phyloP scores from a whole-genome alignment of 2,888 invertebrate species.

The Pandemis heparana region DNA sequence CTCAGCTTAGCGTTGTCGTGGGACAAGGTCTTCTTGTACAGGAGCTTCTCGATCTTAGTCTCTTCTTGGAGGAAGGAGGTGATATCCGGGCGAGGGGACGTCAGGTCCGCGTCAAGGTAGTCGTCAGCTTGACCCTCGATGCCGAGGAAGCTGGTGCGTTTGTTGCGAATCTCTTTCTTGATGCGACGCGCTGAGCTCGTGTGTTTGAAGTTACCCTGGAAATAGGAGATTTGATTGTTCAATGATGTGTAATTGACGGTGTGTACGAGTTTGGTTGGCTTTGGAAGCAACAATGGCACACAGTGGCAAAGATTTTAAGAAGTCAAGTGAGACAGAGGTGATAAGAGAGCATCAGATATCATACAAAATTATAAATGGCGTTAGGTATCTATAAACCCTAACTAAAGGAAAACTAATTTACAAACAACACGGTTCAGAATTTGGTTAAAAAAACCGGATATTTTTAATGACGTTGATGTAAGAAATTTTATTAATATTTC shows the following conservation, averaged over 20 bases:
- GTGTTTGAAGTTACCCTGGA: constrained; percentile 88
- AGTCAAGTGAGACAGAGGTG: background rate
- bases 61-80: constrained; percentile 92
- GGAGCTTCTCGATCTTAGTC: constrained; percentile 90
- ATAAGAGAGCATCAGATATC: no score
- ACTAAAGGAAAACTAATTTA: background rate
- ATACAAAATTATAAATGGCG: no score
- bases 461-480: no score
- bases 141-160: constrained; percentile 94
- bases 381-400: no score
- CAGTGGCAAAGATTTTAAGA: background rate
- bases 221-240: constrained; percentile 12
- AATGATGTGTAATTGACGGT: background rate
- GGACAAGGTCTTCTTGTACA: constrained; percentile 90
- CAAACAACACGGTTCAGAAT: background rate
- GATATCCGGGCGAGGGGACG: constrained; percentile 92
- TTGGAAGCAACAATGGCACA: no score
- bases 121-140: constrained; percentile 91
- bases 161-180: constrained; percentile 93
- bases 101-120: constrained; percentile 89
- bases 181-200: constrained; percentile 94
- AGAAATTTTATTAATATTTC: background rate
- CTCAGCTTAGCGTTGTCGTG: constrained; percentile 88
- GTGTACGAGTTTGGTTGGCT: no score
- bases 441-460: background rate